A percentile compares a stretch with the other conserved stretches of the same genome.
Evolutionary conservation across 2,797 vertebrate species (phyloP).

Genomic region (Chloroceryle amazona): DNA sequence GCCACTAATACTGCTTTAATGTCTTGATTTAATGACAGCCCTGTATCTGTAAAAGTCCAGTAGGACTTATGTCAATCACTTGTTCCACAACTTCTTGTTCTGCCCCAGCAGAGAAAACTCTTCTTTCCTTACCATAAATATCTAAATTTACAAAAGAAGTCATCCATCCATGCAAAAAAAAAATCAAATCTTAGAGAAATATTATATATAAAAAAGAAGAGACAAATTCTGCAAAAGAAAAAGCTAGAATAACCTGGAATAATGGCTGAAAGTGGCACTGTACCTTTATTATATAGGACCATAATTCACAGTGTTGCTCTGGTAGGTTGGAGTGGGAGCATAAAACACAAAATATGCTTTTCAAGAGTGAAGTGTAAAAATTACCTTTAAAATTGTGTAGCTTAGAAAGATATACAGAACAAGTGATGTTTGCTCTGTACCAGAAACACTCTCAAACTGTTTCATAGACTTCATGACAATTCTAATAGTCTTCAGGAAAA

Average conservation of each 20-base stretch:
- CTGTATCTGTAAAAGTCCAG: not conserved
- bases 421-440: not conserved
- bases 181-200: not conserved
- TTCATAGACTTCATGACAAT: not conserved
- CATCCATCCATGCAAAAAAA: accelerated
- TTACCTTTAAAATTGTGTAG: not conserved
- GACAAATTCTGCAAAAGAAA: not conserved
- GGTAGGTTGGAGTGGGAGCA: not conserved
- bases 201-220: not conserved
- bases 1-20: not conserved
- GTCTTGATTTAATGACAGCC: constrained; percentile 7
- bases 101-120: not conserved
- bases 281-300: not conserved
- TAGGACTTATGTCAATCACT: not conserved
- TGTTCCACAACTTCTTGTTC: not conserved
- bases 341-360: not conserved
- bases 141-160: not conserved
- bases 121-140: not conserved
- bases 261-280: not conserved
- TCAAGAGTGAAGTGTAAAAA: not conserved
- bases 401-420: not conserved
- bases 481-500: not conserved
- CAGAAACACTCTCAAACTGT: not conserved
- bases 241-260: not conserved
- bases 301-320: not conserved